Evolutionary conservation across 2,888 invertebrate genomes (phyloP).

Genomic region (Escarpia spicata): DNA sequence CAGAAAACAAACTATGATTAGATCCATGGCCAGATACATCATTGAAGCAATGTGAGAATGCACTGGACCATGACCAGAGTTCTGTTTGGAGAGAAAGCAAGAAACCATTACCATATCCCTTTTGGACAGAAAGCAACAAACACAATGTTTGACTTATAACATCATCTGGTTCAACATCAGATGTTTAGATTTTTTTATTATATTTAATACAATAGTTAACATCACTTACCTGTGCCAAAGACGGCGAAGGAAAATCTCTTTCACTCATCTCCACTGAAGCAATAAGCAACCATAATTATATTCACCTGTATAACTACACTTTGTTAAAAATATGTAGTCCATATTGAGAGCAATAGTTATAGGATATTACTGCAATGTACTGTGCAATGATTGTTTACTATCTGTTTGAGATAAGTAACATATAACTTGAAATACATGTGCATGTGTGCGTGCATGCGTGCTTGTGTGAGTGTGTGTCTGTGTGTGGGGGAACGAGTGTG

Average conservation of each 20-base stretch:
- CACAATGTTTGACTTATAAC: not conserved
- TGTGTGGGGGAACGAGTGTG: too few species aligned
- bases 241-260: not conserved
- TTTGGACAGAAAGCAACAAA: not conserved
- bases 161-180: not conserved
- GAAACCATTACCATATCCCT: not conserved
- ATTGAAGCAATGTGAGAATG: not conserved
- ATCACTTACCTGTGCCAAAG: not conserved
- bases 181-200: not conserved
- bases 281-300: not conserved
- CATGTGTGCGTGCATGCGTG: too few species aligned
- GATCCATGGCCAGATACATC: not conserved
- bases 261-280: not conserved
- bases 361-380: not conserved
- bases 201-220: not conserved
- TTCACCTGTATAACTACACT: not conserved
- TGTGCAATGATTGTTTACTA: constrained; percentile 6
- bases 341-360: too few species aligned
- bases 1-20: not conserved
- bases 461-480: too few species aligned
- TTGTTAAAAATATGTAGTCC: not conserved
- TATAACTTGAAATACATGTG: not conserved
- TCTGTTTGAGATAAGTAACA: not conserved
- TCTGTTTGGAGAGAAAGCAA: not conserved
- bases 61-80: not conserved